A percentile compares a stretch with the other conserved stretches of the same genome.
Conservation (phyloP, 2,888 invertebrate genomes). For the Osmoderma eremita region DNA sequence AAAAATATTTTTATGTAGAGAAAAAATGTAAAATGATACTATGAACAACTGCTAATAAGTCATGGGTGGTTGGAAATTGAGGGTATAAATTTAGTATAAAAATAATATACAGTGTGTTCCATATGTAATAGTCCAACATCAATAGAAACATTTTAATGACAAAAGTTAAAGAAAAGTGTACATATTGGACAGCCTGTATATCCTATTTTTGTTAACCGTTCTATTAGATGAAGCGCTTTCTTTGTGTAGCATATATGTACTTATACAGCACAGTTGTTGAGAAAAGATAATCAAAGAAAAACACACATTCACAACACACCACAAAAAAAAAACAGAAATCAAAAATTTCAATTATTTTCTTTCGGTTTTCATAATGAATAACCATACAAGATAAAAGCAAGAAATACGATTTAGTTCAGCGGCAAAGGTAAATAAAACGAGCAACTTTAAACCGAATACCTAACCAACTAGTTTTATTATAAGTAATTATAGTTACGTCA, state of each 20-base stretch:
- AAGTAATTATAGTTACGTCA: constrained; percentile 36
- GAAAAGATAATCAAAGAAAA: not conserved
- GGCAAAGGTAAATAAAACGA: constrained; percentile 47
- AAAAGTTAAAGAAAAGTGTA: not conserved
- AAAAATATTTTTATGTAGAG: constrained; percentile 43
- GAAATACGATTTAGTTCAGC: constrained; percentile 44
- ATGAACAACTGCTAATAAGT: constrained; percentile 34
- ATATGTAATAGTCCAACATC: constrained; percentile 13
- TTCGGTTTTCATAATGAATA: too few species aligned
- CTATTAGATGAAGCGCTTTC: constrained; percentile 20
- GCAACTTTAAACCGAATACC: constrained; percentile 12
- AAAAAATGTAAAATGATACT: too few species aligned
- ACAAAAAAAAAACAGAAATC: constrained; percentile 42
- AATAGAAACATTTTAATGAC: too few species aligned
- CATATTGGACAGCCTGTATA: constrained; percentile 22
- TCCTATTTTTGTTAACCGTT: constrained; percentile 42
- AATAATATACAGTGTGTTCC: constrained; percentile 13
- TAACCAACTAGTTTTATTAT: constrained; percentile 39
- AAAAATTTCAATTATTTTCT: constrained; percentile 22
- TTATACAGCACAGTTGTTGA: constrained; percentile 43
- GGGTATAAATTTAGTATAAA: constrained; percentile 24
- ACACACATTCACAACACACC: too few species aligned
- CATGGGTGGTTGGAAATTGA: constrained; percentile 43
- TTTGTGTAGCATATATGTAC: constrained; percentile 38
- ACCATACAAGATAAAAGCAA: constrained; percentile 36